phyloP scores from a whole-genome alignment of 2,797 vertebrate species.

The Taenioides sp. region DNA sequence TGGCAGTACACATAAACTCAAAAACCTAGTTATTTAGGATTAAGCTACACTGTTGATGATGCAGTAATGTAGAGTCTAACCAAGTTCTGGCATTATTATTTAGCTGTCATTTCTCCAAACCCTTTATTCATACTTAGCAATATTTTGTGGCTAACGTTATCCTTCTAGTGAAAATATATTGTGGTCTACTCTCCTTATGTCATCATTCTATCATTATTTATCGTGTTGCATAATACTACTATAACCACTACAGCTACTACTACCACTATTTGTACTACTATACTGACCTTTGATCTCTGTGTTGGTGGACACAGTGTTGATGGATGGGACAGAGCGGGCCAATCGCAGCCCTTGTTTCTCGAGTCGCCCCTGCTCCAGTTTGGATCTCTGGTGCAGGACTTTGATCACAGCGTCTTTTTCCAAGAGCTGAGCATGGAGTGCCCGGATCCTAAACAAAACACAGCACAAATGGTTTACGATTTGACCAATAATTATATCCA shows the following conservation, averaged over 20 bases:
- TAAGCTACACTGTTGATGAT: not conserved
- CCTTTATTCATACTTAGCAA: no score
- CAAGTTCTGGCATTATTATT: no score
- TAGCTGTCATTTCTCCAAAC: no score
- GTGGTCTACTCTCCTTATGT: no score
- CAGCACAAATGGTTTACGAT: conserved; percentile 10
- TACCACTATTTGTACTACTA: not conserved
- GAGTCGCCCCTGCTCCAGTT: conserved; percentile 82
- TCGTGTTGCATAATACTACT: not conserved
- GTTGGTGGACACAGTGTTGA: conserved; percentile 68
- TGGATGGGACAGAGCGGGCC: conserved; percentile 89
- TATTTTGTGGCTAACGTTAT: no score
- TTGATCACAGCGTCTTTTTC: conserved; percentile 96
- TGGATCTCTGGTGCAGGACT: conserved; percentile 91
- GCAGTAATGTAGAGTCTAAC: no score
- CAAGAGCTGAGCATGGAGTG: conserved; percentile 90
- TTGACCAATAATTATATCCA: not conserved
- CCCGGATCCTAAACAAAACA: conserved; percentile 82
- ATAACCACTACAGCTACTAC: not conserved
- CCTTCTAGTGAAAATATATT: no score
- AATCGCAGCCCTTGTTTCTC: conserved; percentile 84
- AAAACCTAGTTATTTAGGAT: not conserved
- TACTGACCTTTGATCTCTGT: conserved; percentile 77
- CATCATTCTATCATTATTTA: not conserved
- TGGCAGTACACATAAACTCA: not conserved